Evolutionary conservation across 2,888 invertebrate genomes (phyloP).

Genomic region (Pycnomerus fuliginosus): DNA sequence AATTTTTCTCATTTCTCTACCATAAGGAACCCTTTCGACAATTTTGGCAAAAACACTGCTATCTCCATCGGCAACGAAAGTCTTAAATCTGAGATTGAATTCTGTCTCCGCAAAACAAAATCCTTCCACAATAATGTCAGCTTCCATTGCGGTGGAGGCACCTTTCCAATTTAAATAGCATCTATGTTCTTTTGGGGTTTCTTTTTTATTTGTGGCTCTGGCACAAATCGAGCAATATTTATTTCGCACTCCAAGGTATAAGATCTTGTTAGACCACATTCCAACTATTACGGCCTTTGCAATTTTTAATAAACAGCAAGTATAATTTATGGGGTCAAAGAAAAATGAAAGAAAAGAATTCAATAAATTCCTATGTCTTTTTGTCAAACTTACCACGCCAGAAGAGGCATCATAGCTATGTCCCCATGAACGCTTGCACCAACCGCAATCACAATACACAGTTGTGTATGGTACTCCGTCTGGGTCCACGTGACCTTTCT

Average conservation of each 20-base stretch:
- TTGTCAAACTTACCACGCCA: conserved; percentile 19
- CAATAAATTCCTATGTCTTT: no score
- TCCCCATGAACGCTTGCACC: conserved; percentile 22
- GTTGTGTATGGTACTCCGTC: background rate
- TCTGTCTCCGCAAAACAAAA: conserved; percentile 17
- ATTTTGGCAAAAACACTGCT: conserved; percentile 24
- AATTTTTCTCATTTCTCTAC: conserved; percentile 17
- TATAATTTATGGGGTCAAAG: background rate
- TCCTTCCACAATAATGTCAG: no score
- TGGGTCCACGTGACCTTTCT: background rate
- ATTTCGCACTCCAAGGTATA: conserved; percentile 26
- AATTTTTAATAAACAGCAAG: background rate
- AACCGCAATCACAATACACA: conserved; percentile 16
- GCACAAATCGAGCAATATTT: conserved; percentile 28
- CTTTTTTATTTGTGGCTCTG: conserved; percentile 12
- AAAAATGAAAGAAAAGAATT: no score
- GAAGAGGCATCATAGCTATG: conserved; percentile 21
- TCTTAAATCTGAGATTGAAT: conserved; percentile 19
- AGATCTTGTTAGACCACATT: no score
- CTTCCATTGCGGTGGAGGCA: conserved; percentile 26
- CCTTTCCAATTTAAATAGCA: conserved; percentile 29
- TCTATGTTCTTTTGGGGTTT: conserved; percentile 11
- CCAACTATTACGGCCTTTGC: background rate
- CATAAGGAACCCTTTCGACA: conserved; percentile 20
- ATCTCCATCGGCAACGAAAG: conserved; percentile 26